Evolutionary conservation across 2,888 invertebrate species (phyloP), one percentile per base, ranked within the genome.

Genomic region (Hofmannophila pseudospretella): DNA sequence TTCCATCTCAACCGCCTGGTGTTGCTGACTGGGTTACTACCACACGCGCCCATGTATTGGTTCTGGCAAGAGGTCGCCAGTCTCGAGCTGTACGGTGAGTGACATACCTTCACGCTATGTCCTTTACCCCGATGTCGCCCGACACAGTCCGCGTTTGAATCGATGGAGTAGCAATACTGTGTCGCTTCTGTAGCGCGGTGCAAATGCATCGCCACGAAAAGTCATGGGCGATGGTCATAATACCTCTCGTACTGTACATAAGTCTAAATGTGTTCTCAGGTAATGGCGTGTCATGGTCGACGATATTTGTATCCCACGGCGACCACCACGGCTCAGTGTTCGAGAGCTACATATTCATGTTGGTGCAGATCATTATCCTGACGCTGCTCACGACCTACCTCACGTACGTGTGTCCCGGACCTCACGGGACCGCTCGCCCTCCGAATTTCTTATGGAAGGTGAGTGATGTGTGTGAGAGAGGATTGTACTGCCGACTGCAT

Each of bases 351-450:
- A 0, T 51, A 1, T 48, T 49, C 46, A 10, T 89, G 51, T 7
- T 85, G 2, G 14, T 84, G 0, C 88, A 89, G 49, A 56, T 67
- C 2, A 3, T 5, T 0, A 0, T 61, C 1, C 49, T 33, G 36
- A 53, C 47, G 36, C 1, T 4, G 4, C 1, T 72, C 7, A 39
- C 71, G 8, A 67, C 67, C 65, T 78, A 76, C 36, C 42, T 76
- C 7, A 52, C 67, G 3, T 47, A 49, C 4, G 71, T 74, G 22
- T 40, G 63, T 7, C 94, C 94, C 0, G 93, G 93, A 2, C 86
- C 90, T 13, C 92, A 89, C 52, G 94, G 94, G 0, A 88, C 92
- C 2, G 89, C 92, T 2, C 84, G 89, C 46, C 90, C 90, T 0
- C 90, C 89, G 80, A 84, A 89, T 51, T 94, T 93, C 63, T 71